Base-by-base conservation (phyloP, 2,113 vertebrate species). In the Cheilinus undulatus region DNA sequence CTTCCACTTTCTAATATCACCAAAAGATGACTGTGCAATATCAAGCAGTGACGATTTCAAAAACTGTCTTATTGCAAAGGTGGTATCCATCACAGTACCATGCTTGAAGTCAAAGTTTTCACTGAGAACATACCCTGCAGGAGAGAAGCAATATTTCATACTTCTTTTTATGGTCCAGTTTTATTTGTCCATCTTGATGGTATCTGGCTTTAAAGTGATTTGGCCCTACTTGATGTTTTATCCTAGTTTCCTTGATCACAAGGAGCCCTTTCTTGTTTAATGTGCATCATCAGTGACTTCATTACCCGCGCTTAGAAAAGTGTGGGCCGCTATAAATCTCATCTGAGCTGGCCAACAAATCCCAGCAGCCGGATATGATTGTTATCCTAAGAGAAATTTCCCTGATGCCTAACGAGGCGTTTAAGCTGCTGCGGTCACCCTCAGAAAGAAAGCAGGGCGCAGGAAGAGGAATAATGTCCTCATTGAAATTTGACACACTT, bases 401-500 rank as follows among this genome's bases (percentile, higher is more conserved):
- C 83, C 62, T 1, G 28, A 75, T 76, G 84, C 63, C 85, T 84
- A 89, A 92, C 78, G 82, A 90, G 82, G 70, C 88, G 77, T 92
- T 91, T 90, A 89, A 90, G 85, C 75, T 38, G 59, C 80, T 20
- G 72, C 60, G 30, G 70, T 66, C 34, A 65, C 83, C 81, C 78
- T 87, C 42, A 40, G 63, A 82, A 84, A 67, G 79, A 82, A 88
- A 67, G 76, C 73, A 61, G n/a, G 67, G 76, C 85, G 90, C 76
- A 65, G 67, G 81, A 87, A 78, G 73, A 73, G 72, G 65, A 78
- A 85, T 91, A 89, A 91, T 88, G 86, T 87, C 86, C 85, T 90
- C 82, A 82, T 89, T 88, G 87, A 86, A 70, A 86, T 88, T 84
- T 84, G 88, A 88, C 85, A 86, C 84, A 85, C 84, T 90, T 78